phyloP scores from a whole-genome alignment of 2,888 invertebrate genomes.

The Acanthosepion pharaonis region DNA sequence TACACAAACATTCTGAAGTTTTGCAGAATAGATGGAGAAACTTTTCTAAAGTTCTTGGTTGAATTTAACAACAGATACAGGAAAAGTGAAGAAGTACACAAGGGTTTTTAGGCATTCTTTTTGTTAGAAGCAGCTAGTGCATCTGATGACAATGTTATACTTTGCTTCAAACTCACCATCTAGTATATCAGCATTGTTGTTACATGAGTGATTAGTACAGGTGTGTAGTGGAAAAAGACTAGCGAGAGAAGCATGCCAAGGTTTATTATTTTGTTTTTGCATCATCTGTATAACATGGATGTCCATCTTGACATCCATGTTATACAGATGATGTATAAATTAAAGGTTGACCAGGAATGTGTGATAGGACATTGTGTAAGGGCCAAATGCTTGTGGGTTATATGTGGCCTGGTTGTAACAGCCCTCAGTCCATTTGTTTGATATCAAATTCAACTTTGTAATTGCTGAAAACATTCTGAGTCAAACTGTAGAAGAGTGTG shows the following conservation, averaged over 20 bases:
- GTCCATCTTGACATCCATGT: conserved; percentile 52
- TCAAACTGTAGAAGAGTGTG: conserved; percentile 60
- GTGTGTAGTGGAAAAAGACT: conserved; percentile 70
- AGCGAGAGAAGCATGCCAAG: conserved; percentile 61
- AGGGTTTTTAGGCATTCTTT: too few species aligned
- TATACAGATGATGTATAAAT: too few species aligned
- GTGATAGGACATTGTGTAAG: conserved; percentile 62
- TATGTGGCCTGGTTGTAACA: conserved; percentile 69
- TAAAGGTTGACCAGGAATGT: conserved; percentile 58
- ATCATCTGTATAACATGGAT: conserved; percentile 58
- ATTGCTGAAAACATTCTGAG: conserved; percentile 61
- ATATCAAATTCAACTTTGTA: conserved; percentile 62
- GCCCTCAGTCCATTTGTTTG: conserved; percentile 64
- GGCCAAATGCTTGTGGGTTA: conserved; percentile 66
- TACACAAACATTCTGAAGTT: too few species aligned
- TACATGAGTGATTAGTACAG: conserved; percentile 68
- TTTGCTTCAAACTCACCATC: conserved; percentile 55
- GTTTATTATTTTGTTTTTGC: conserved; percentile 55
- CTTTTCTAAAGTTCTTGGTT: too few species aligned
- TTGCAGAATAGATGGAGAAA: too few species aligned
- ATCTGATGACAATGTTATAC: too few species aligned
- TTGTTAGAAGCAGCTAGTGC: too few species aligned
- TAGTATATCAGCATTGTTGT: conserved; percentile 67
- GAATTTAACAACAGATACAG: too few species aligned
- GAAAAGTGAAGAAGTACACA: too few species aligned